phyloP scores from a whole-genome alignment of 92 coral and sea anemone genomes.

The Phenganax marumi region DNA sequence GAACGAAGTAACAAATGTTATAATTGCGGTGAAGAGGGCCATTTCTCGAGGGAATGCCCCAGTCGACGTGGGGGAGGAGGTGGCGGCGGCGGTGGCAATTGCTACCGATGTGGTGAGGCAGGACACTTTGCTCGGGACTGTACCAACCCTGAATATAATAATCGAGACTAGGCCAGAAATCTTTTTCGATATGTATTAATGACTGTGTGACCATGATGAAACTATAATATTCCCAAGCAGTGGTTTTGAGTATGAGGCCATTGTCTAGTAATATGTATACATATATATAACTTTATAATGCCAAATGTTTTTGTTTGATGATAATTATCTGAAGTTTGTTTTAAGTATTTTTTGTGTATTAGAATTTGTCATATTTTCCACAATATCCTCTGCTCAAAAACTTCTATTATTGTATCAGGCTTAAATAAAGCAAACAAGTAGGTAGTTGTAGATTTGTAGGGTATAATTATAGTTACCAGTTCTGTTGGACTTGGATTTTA shows the following conservation, averaged over 20 bases:
- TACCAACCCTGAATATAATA: slow-evolving; percentile 46
- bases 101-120: slow-evolving; percentile 76
- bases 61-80: slow-evolving; percentile 36
- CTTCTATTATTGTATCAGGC: no score
- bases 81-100: slow-evolving; percentile 35
- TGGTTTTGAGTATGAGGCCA: background rate
- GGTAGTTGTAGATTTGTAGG: no score
- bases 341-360: slow-evolving; percentile 13
- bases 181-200: background rate
- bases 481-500: no score
- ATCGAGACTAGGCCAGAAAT: slow-evolving; percentile 43
- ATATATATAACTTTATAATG: background rate
- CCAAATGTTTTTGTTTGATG: slow-evolving; percentile 15
- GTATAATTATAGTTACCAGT: no score
- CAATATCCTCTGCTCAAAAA: no score
- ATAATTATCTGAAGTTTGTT: background rate
- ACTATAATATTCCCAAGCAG: background rate
- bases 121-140: slow-evolving; percentile 83
- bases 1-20: slow-evolving; percentile 35
- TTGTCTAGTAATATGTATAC: background rate
- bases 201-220: background rate
- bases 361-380: background rate
- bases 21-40: slow-evolving; percentile 50
- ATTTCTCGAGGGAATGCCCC: slow-evolving; percentile 60
- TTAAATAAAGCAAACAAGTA: no score